Conservation (phyloP, 2,797 vertebrate species). For the Gymnodraco acuticeps region DNA sequence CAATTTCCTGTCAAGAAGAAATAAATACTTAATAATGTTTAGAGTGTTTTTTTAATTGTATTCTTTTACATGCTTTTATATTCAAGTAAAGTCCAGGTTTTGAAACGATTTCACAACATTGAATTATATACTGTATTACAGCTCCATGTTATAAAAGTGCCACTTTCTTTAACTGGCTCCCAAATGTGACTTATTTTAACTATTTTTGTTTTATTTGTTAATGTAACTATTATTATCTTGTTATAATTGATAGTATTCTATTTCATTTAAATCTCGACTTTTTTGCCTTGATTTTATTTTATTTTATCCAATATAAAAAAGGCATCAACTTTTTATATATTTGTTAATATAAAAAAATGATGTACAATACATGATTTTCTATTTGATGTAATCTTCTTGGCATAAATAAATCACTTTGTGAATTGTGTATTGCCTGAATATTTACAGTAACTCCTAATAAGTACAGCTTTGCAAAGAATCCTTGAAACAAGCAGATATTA, state of each 20-base stretch:
- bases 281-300: not conserved
- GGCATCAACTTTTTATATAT: too few relatives aligned
- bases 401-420: not conserved
- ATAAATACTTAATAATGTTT: not conserved
- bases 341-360: not conserved
- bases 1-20: constrained; percentile 85
- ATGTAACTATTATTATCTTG: not conserved
- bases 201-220: not conserved
- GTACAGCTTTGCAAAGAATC: not conserved
- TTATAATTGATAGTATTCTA: not conserved
- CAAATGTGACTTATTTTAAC: not conserved
- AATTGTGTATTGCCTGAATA: not conserved
- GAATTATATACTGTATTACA: not conserved
- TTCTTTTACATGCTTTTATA: not conserved
- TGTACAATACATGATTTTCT: not conserved
- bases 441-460: not conserved
- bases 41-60: not conserved
- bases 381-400: not conserved
- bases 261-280: not conserved
- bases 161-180: not conserved
- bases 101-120: not conserved
- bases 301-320: not conserved
- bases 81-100: not conserved
- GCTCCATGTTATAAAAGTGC: not conserved
- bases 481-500: not conserved